Base-by-base conservation (phyloP, 2,888 invertebrate species). In the Philonicus albiceps region DNA sequence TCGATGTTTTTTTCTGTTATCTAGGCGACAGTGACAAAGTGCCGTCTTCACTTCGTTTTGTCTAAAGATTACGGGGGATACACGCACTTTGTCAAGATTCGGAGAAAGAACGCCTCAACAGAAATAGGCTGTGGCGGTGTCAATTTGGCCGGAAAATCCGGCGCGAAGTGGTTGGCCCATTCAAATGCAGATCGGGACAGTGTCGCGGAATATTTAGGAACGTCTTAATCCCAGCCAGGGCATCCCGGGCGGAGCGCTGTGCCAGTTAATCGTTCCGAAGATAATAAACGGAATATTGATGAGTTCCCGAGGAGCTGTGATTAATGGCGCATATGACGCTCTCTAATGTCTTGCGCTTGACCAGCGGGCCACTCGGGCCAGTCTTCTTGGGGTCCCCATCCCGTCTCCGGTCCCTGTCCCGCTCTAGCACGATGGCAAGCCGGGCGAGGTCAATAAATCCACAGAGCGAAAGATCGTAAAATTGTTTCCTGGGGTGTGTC, bases 401-500 rank as follows among this genome's bases (percentile, higher is more conserved):
- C 22, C 64, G 64, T 19, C 53, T 31, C 19, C 64, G 40, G 13
- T 16, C 40, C 8, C 16, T 11, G 34, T 13, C 64, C 72, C 22
- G 40, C 11, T 5, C 64, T 30, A 2, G 4, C 34, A 72, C 31
- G 19, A 83, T 43, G 55, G 43, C 40, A 43, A 43, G 53, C 49
- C 40, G 83, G 43, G 43, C 22, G 73, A 30, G 84, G 84, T 84
- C 84, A 84, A 84, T 84, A 84, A 84, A 84, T 86, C 34, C 64
- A 40, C 64, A 34, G 16, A 74, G 81, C 86, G 81, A 74, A 81
- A 86, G 81, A 72, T 86, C 86, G 78, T 87, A 86, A 87, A 87
- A 86, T 87, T 78, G 86, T 85, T 85, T 87, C 75, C 76, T 80
- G 84, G 84, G 73, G 84, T 27, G 73, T 84, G 84, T 73, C 64